phyloP scores from a whole-genome alignment of 2,888 invertebrate species.

The Zygothrica quintamaculata region DNA sequence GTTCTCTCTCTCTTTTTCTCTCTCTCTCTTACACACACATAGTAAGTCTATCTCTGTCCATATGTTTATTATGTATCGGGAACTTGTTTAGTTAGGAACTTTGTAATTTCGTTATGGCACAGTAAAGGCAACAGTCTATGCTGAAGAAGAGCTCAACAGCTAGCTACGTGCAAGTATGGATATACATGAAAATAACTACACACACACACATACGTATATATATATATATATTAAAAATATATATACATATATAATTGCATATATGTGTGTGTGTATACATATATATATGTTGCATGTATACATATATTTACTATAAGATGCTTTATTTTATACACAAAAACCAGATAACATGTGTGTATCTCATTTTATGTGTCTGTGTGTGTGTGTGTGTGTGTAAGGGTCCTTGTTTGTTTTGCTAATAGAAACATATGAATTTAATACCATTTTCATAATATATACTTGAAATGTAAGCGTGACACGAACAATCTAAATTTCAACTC shows the following conservation, averaged over 20 bases:
- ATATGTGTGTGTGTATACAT: not conserved
- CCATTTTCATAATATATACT: conserved; percentile 40
- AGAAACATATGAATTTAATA: conserved; percentile 74
- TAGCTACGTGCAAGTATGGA: conserved; percentile 48
- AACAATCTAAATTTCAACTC: conserved; percentile 4
- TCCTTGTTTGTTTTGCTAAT: conserved; percentile 70
- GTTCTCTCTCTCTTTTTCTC: not conserved
- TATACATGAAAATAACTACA: conserved; percentile 13
- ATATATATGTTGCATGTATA: conserved; percentile 12
- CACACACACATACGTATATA: conserved; percentile 1
- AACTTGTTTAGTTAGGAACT: conserved; percentile 74
- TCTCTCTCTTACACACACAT: conserved; percentile 3
- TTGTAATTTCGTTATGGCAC: conserved; percentile 72
- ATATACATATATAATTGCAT: too few species aligned
- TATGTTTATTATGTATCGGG: conserved; percentile 64
- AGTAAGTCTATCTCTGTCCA: conserved; percentile 30
- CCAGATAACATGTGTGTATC: conserved; percentile 11
- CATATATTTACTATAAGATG: conserved; percentile 36
- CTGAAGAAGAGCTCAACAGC: conserved; percentile 45
- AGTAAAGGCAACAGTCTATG: conserved; percentile 34
- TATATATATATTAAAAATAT: not conserved
- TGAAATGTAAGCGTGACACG: conserved; percentile 33
- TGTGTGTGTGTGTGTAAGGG: conserved; percentile 11
- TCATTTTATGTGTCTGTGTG: conserved; percentile 21
- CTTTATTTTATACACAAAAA: conserved; percentile 43